These are phyloP conservation scores for Teleogryllus oceanicus DNA, from an alignment of 2,888 invertebrate genomes.

Conservation along the genomic window DNA sequence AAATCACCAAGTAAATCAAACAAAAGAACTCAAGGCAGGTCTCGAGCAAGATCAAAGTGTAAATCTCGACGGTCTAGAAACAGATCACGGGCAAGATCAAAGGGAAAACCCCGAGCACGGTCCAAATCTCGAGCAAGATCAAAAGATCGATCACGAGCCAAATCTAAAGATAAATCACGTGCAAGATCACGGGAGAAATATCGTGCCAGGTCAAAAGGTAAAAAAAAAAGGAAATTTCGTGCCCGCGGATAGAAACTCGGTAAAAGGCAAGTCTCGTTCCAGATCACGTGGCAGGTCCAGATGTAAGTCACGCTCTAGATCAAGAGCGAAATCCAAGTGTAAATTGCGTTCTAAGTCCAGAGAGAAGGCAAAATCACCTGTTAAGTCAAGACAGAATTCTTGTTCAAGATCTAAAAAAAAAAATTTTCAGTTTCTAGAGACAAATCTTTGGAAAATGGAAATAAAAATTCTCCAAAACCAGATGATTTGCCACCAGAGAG, in stretches of 20 bases:
- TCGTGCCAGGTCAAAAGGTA: constrained; percentile 19
- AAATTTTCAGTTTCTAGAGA: background rate
- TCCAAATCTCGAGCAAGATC: background rate
- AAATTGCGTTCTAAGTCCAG: background rate
- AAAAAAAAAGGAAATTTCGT: too few species aligned
- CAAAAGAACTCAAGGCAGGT: background rate
- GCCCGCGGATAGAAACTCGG: too few species aligned
- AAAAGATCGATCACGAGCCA: background rate
- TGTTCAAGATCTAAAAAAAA: too few species aligned
- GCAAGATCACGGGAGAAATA: background rate
- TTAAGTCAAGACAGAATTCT: background rate
- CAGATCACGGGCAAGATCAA: background rate
- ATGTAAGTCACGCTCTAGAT: background rate
- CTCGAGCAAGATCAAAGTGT: background rate
- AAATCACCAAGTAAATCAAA: background rate
- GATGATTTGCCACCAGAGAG: background rate
- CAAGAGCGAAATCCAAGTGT: background rate
- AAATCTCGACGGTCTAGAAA: background rate
- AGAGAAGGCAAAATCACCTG: background rate
- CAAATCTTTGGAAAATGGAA: background rate
- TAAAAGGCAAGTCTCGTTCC: background rate
- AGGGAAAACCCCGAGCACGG: background rate
- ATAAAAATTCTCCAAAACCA: background rate
- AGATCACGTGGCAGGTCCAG: background rate
- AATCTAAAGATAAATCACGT: constrained; percentile 22